Evolutionary conservation across 2,797 vertebrate genomes (phyloP).

Genomic region (Varecia variegata): DNA sequence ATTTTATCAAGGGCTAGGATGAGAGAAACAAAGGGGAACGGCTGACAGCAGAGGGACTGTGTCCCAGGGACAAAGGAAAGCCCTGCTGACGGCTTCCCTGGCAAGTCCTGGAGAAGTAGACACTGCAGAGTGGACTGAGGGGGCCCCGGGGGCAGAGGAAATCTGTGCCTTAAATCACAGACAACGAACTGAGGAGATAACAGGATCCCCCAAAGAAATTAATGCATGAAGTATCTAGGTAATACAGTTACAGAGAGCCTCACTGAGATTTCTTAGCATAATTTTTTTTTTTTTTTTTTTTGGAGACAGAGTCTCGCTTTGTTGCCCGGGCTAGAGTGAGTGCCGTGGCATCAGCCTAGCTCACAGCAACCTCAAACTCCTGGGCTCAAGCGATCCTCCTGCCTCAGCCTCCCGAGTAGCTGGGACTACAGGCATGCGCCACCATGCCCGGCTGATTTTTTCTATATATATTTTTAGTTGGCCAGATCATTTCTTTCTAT

Average conservation of each 20-base stretch:
- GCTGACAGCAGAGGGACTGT: background rate
- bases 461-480: too few relatives aligned
- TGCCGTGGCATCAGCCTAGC: too few relatives aligned
- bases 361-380: too few relatives aligned
- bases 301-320: too few relatives aligned
- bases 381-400: too few relatives aligned
- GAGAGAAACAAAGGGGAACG: background rate
- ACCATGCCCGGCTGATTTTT: too few relatives aligned
- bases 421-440: too few relatives aligned
- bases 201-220: background rate
- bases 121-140: fast-evolving
- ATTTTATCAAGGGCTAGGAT: background rate
- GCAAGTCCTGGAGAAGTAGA: background rate
- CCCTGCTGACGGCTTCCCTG: background rate
- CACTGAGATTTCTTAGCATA: background rate
- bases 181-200: background rate
- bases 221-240: fast-evolving
- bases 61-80: background rate
- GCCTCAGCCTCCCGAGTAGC: too few relatives aligned
- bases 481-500: too few relatives aligned
- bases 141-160: background rate
- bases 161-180: background rate
- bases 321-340: too few relatives aligned
- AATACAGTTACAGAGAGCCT: fast-evolving
- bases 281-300: too few relatives aligned